A percentile compares a stretch with the other conserved stretches of the same genome.
Conservation (phyloP, 2,797 vertebrate genomes). For the Cetoscarus ocellatus region DNA sequence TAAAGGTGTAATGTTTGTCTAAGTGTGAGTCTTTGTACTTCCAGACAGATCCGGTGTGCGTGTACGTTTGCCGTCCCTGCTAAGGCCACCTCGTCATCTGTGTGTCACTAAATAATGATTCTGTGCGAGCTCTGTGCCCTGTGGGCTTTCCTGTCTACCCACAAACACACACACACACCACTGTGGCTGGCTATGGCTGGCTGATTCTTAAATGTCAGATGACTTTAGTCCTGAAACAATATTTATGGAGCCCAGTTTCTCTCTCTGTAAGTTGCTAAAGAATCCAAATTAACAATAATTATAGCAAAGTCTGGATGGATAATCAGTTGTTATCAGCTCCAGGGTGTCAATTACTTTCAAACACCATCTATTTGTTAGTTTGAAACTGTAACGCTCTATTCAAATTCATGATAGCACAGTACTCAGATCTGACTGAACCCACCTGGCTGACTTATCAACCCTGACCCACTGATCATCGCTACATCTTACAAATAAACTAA, state of each 20-base stretch:
- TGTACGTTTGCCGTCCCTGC: conserved; percentile 46
- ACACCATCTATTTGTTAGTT: background rate
- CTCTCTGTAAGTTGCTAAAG: conserved; percentile 18
- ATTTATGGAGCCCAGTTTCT: conserved; percentile 62
- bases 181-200: conserved; percentile 69
- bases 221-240: conserved; percentile 77
- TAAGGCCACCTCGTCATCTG: conserved; percentile 63
- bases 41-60: background rate
- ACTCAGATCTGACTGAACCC: no score
- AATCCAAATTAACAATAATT: conserved; percentile 2
- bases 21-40: conserved; percentile 7
- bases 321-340: background rate
- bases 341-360: background rate
- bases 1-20: conserved; percentile 38
- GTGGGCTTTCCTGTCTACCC: conserved; percentile 71
- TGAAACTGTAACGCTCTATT: no score
- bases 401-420: no score
- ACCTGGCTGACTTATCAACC: no score
- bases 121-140: conserved; percentile 75
- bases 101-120: conserved; percentile 82
- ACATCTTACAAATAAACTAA: no score
- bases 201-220: conserved; percentile 86
- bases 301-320: background rate
- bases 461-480: no score
- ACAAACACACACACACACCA: conserved; percentile 27